A percentile compares a stretch with the other conserved stretches of the same genome.
Conservation (phyloP, 2,113 vertebrate genomes). For the Sceloporus tristichus region DNA sequence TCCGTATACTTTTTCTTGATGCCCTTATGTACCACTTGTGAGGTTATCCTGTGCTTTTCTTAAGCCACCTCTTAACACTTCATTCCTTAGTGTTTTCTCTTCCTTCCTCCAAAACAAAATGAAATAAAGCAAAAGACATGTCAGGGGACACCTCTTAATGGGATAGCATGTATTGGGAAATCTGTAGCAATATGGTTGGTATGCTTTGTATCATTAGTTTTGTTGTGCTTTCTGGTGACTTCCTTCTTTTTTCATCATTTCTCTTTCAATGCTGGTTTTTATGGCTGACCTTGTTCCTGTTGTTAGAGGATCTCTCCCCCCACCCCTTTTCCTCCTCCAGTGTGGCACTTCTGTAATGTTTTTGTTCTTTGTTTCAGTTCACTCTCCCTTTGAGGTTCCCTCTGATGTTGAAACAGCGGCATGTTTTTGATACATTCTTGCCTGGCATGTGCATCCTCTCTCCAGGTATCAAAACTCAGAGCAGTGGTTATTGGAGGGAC, state of each 20-base stretch:
- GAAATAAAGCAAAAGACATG: neutral
- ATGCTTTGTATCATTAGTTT: constrained; percentile 70
- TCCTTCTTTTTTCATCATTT: constrained; percentile 70
- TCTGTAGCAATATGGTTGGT: constrained; percentile 72
- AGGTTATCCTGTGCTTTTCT: neutral
- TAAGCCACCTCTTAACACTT: neutral
- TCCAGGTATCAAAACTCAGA: constrained; percentile 80
- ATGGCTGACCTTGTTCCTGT: constrained; percentile 80
- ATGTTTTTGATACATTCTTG: constrained; percentile 78
- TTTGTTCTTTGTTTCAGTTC: constrained; percentile 81
- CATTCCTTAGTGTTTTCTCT: neutral
- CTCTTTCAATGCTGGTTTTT: constrained; percentile 77
- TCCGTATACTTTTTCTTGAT: neutral
- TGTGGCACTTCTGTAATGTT: constrained; percentile 79
- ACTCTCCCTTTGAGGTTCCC: constrained; percentile 78
- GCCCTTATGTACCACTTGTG: neutral
- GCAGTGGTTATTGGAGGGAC: constrained; percentile 78
- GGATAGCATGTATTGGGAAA: constrained; percentile 70
- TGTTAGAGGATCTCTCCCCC: constrained; percentile 63
- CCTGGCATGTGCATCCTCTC: constrained; percentile 77
- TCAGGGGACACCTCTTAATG: constrained; percentile 59
- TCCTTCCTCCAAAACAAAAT: neutral
- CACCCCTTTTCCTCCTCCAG: constrained; percentile 61
- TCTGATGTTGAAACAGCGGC: constrained; percentile 80
- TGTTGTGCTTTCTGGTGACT: constrained; percentile 74